Evolutionary conservation across 1,140 invertebrate species (phyloP).

Genomic region (Zaprionus tsacasi): DNA sequence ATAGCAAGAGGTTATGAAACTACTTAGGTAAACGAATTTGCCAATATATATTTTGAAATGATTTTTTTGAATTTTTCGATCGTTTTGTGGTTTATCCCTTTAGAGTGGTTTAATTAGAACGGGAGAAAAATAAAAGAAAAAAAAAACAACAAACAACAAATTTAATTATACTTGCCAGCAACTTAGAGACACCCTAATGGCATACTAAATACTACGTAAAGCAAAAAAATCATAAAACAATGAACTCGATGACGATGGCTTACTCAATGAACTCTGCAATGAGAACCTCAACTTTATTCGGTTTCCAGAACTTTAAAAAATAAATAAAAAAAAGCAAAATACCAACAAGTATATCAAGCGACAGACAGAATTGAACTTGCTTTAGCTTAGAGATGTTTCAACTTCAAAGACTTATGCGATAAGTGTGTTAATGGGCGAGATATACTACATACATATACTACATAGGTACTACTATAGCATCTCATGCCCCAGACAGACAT

Average conservation of each 20-base stretch:
- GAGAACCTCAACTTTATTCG: constrained; percentile 70
- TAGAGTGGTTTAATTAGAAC: constrained; percentile 34
- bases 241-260: constrained; percentile 9
- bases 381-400: constrained; percentile 36
- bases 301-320: constrained; percentile 53
- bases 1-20: constrained; percentile 48
- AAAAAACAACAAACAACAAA: constrained; percentile 5
- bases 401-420: constrained; percentile 22
- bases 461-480: neutral
- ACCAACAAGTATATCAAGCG: constrained; percentile 31
- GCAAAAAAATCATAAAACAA: neutral
- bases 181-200: constrained; percentile 24
- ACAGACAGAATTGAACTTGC: constrained; percentile 33
- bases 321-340: constrained; percentile 6
- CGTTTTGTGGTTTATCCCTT: constrained; percentile 25
- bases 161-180: constrained; percentile 3
- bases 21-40: constrained; percentile 21
- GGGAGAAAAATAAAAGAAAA: neutral
- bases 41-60: constrained; percentile 28
- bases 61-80: constrained; percentile 36
- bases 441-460: constrained; percentile 11
- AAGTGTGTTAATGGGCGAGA: constrained; percentile 6
- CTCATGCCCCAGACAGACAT: constrained; percentile 1
- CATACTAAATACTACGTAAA: neutral
- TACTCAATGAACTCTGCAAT: constrained; percentile 46